Evolutionary conservation across 2,888 invertebrate species (phyloP).

Genomic region (Ichneumoninae sp.): DNA sequence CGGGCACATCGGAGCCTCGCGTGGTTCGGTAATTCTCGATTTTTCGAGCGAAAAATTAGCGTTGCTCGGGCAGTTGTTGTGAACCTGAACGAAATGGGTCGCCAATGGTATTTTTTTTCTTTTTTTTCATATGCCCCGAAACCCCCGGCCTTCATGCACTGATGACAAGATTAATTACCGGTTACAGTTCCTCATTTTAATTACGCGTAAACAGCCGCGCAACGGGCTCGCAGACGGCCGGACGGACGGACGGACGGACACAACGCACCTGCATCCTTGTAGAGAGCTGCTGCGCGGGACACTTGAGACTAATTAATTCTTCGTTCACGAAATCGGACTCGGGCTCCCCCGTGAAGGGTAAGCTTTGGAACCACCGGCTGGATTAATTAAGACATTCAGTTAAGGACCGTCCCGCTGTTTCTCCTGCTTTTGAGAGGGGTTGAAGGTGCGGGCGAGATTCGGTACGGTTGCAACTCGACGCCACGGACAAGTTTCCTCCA

Average conservation of each 20-base stretch:
- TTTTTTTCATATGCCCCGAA: neutral
- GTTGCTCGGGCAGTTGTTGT: neutral
- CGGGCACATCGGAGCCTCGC: neutral
- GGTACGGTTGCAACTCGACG: constrained; percentile 50
- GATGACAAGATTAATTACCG: constrained; percentile 53
- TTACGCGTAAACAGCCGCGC: constrained; percentile 33
- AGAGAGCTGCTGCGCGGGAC: constrained; percentile 40
- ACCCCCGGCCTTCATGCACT: neutral
- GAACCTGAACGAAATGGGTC: neutral
- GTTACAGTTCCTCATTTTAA: constrained; percentile 47
- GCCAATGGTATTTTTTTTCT: neutral
- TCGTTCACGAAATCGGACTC: constrained; percentile 60
- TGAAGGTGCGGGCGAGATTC: constrained; percentile 52
- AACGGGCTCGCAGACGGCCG: constrained; percentile 13
- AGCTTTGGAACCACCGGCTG: constrained; percentile 51
- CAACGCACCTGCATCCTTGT: neutral
- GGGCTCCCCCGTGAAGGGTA: constrained; percentile 21
- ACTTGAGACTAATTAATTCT: constrained; percentile 67
- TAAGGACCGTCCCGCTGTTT: constrained; percentile 54
- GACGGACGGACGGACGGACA: neutral
- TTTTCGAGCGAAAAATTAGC: neutral
- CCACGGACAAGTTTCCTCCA: constrained; percentile 62
- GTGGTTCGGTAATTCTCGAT: neutral
- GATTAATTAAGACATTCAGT: constrained; percentile 74
- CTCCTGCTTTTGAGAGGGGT: neutral